Evolutionary conservation across 1,140 invertebrate species (phyloP).

Genomic region (Drosophila burlai): DNA sequence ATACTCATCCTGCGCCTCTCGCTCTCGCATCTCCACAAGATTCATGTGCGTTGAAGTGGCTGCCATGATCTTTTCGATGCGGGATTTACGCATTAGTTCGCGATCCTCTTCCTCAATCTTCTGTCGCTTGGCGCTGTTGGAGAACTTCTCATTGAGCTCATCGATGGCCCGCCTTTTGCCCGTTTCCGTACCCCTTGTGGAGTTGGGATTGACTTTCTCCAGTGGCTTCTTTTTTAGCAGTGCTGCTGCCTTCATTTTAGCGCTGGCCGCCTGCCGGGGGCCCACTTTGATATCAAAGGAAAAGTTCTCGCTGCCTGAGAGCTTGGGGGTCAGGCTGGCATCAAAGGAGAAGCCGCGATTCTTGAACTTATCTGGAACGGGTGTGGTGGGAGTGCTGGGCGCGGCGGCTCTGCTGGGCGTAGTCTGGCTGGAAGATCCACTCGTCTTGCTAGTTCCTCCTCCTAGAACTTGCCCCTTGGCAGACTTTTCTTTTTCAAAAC

Average conservation of each 20-base stretch:
- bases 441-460: neutral
- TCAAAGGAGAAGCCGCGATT: slow-evolving; percentile 71
- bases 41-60: slow-evolving; percentile 91
- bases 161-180: slow-evolving; percentile 87
- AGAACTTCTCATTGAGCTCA: slow-evolving; percentile 85
- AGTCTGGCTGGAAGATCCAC: neutral
- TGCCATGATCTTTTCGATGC: slow-evolving; percentile 93
- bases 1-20: slow-evolving; percentile 93
- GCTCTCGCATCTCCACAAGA: slow-evolving; percentile 90
- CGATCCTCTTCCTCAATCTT: slow-evolving; percentile 85
- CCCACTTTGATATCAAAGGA: slow-evolving; percentile 88
- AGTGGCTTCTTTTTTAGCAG: slow-evolving; percentile 88
- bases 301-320: slow-evolving; percentile 80
- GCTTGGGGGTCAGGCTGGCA: slow-evolving; percentile 62
- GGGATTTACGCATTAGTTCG: slow-evolving; percentile 87
- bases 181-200: slow-evolving; percentile 86
- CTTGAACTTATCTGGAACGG: slow-evolving; percentile 78
- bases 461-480: slow-evolving; percentile 32
- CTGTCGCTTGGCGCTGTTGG: slow-evolving; percentile 86
- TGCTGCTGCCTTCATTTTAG: slow-evolving; percentile 88
- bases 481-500: slow-evolving; percentile 33
- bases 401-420: slow-evolving; percentile 1
- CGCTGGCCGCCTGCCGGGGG: slow-evolving; percentile 86
- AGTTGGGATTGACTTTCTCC: slow-evolving; percentile 90
- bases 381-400: slow-evolving; percentile 12